A percentile compares a stretch with the other conserved stretches of the same genome.
phyloP scores from a whole-genome alignment of 2,113 vertebrate species.

The Irena cyanogastra region DNA sequence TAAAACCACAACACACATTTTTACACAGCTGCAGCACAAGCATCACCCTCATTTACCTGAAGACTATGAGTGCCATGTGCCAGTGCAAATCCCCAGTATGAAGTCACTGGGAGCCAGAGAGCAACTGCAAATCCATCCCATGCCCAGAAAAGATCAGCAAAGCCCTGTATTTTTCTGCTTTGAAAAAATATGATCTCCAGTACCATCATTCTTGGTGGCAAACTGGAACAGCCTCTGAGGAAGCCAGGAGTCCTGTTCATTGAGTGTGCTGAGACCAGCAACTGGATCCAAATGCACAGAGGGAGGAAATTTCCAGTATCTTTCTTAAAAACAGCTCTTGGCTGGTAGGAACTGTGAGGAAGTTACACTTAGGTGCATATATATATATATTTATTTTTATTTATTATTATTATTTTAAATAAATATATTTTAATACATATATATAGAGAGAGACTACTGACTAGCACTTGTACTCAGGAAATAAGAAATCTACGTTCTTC shows the following conservation, averaged over 20 bases:
- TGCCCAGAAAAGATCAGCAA: background rate
- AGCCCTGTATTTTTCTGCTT: background rate
- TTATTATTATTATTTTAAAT: background rate
- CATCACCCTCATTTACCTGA: background rate
- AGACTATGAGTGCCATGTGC: rapidly evolving
- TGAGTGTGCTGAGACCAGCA: background rate
- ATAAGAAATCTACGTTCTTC: background rate
- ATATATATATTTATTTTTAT: too few relatives aligned
- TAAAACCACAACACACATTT: background rate
- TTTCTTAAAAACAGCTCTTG: background rate
- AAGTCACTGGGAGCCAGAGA: background rate
- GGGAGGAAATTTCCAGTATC: background rate
- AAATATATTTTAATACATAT: background rate
- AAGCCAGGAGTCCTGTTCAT: background rate
- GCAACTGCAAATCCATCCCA: background rate
- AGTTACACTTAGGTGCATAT: background rate
- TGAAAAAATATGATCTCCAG: background rate
- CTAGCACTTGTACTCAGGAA: background rate
- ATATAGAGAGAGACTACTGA: background rate
- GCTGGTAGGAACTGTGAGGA: background rate
- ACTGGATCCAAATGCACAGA: background rate
- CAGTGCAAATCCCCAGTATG: background rate
- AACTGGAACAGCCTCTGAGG: background rate
- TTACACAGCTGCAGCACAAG: background rate
- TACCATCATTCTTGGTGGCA: background rate